Percentiles rank a stretch among this genome's conserved stretches.
Evolutionary conservation across 2,797 vertebrate species (phyloP).

Genomic region (Helarctos malayanus): DNA sequence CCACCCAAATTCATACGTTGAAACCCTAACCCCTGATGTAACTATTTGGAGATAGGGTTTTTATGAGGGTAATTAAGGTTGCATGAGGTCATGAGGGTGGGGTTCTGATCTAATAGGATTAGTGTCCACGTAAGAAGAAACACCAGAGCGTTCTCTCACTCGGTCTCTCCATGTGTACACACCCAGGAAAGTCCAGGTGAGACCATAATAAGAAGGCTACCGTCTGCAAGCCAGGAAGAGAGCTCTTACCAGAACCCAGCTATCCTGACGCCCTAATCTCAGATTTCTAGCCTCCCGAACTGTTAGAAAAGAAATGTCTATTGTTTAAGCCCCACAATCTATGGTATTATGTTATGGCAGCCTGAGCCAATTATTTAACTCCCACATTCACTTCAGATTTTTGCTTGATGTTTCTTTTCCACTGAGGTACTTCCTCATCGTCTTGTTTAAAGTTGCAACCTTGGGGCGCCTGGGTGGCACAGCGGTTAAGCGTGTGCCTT

Average conservation of each 20-base stretch:
- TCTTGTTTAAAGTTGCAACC: neutral
- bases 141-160: neutral
- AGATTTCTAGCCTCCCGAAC: neutral
- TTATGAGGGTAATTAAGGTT: neutral
- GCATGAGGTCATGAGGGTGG: neutral
- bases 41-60: neutral
- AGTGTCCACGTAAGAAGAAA: neutral
- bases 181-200: neutral
- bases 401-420: neutral
- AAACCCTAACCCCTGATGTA: neutral
- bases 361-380: neutral
- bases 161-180: neutral
- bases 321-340: neutral
- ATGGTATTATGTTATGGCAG: neutral
- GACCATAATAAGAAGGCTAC: neutral
- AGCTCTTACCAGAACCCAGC: neutral
- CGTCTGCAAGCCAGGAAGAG: neutral
- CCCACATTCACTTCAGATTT: neutral
- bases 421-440: neutral
- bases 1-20: neutral
- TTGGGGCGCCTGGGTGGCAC: too few species aligned
- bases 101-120: neutral
- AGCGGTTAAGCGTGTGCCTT: too few species aligned
- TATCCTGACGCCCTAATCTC: neutral
- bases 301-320: neutral